Percentiles rank a stretch among this genome's conserved stretches.
Evolutionary conservation across 2,113 vertebrate genomes (phyloP).

Genomic region (Gadus macrocephalus): DNA sequence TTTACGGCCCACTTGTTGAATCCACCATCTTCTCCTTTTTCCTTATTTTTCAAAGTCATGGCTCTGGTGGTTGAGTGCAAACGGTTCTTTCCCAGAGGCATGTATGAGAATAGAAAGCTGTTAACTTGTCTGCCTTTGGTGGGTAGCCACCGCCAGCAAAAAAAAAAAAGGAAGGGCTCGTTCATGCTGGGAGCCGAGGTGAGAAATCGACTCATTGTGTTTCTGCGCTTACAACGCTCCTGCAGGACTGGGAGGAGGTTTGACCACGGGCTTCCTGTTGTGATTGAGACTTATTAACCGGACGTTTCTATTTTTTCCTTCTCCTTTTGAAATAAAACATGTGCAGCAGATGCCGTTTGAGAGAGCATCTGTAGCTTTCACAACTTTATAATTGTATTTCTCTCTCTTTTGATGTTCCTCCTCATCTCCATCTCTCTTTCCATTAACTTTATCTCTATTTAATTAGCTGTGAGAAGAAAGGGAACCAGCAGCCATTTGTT

Average conservation of each 20-base stretch:
- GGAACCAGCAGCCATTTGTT: too few relatives aligned
- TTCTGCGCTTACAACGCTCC: too few relatives aligned
- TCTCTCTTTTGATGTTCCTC: neutral
- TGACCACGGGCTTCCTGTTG: too few relatives aligned
- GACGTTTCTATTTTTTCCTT: too few relatives aligned
- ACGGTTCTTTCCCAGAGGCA: slow-evolving; percentile 3
- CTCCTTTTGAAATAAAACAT: slow-evolving; percentile 29
- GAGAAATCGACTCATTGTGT: too few relatives aligned
- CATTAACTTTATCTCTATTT: too few relatives aligned
- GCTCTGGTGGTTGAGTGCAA: slow-evolving; percentile 3
- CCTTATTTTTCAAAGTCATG: slow-evolving; percentile 40
- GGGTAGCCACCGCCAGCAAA: neutral
- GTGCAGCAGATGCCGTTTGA: slow-evolving; percentile 44
- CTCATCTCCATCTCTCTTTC: neutral
- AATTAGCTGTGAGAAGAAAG: too few relatives aligned
- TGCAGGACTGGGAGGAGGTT: too few relatives aligned
- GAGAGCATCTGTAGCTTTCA: slow-evolving; percentile 21
- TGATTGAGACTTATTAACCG: neutral
- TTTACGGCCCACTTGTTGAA: slow-evolving; percentile 10
- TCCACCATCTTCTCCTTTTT: slow-evolving; percentile 1
- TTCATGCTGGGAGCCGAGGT: too few relatives aligned
- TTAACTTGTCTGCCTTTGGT: slow-evolving; percentile 7
- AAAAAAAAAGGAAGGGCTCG: too few relatives aligned
- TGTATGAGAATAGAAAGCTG: slow-evolving; percentile 12
- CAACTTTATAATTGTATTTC: slow-evolving; percentile 20